Conservation (phyloP, 30 jellyfish, hydroid and myxozoan genomes). For the Turritopsis dohrnii region DNA sequence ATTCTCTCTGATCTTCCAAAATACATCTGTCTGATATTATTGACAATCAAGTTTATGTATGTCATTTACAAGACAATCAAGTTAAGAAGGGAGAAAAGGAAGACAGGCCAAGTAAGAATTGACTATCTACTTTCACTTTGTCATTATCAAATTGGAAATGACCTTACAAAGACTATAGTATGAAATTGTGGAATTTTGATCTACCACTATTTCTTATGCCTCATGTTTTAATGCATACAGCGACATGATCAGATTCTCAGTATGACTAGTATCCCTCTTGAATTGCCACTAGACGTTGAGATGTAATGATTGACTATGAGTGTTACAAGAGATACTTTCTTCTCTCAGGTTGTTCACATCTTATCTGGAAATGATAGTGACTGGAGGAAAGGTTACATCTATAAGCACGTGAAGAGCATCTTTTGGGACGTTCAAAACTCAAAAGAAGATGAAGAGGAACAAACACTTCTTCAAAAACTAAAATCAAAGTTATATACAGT, state of each 20-base stretch:
- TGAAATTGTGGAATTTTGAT: too few relatives aligned
- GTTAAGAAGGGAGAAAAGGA: neutral
- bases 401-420: neutral
- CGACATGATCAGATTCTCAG: too few relatives aligned
- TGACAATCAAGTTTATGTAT: neutral
- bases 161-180: neutral
- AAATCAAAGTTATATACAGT: neutral
- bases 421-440: neutral
- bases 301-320: neutral
- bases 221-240: too few relatives aligned
- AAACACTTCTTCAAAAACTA: neutral
- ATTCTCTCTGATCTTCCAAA: conserved; percentile 10
- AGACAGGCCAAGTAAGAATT: neutral
- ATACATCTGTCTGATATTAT: neutral
- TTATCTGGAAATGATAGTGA: conserved; percentile 11
- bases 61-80: neutral
- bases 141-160: neutral
- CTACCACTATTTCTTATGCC: too few relatives aligned
- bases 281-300: too few relatives aligned
- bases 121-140: neutral
- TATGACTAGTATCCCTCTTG: too few relatives aligned
- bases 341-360: neutral
- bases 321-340: neutral
- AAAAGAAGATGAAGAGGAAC: neutral
- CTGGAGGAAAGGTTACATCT: conserved; percentile 20